Conservation (phyloP, 1,140 invertebrate genomes). For the Anoplolepis gracilipes region DNA sequence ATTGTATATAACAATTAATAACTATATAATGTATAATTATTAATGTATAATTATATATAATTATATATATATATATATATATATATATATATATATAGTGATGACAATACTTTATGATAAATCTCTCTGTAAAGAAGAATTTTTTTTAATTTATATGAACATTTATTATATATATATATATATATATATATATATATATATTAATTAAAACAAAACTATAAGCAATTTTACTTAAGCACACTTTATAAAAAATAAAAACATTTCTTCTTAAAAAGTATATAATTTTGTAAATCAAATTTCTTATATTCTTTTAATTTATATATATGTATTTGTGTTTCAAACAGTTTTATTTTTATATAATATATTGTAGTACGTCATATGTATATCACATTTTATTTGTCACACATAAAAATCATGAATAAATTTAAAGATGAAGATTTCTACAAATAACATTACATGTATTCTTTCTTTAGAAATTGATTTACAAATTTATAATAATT, state of each 20-base stretch:
- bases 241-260: background rate
- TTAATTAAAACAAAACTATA: background rate
- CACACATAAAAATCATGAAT: background rate
- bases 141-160: background rate
- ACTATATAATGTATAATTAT: too few relatives aligned
- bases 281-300: constrained; percentile 2
- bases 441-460: background rate
- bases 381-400: background rate
- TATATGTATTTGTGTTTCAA: constrained; percentile 5
- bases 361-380: too few relatives aligned
- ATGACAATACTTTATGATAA: too few relatives aligned
- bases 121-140: background rate
- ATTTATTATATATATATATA: background rate
- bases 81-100: too few relatives aligned
- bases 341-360: constrained; percentile 1
- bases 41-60: too few relatives aligned
- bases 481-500: constrained; percentile 2
- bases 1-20: background rate
- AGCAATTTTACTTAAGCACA: background rate
- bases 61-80: too few relatives aligned
- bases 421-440: background rate
- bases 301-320: background rate
- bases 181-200: background rate
- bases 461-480: background rate
- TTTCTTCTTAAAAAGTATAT: background rate